These are phyloP conservation scores for Elmis aenea DNA, from an alignment of 2,888 invertebrate genomes.

Conservation along the genomic window DNA sequence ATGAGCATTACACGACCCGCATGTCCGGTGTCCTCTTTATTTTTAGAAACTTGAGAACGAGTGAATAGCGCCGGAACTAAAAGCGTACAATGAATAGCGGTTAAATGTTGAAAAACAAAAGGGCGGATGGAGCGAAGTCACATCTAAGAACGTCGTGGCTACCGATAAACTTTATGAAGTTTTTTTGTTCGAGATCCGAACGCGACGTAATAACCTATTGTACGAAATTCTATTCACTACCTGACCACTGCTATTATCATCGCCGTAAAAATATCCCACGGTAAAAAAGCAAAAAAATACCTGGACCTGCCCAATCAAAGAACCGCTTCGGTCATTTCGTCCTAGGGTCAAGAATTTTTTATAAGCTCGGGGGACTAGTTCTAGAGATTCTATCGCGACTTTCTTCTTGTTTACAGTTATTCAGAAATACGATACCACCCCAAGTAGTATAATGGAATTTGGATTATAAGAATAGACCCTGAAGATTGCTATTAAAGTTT, in stretches of 20 bases:
- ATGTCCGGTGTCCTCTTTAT: conserved; percentile 16
- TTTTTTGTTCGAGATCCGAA: conserved; percentile 11
- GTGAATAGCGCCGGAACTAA: conserved; percentile 19
- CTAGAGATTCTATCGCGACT: no score
- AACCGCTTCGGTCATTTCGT: conserved; percentile 23
- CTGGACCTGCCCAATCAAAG: conserved; percentile 27
- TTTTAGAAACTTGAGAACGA: conserved; percentile 17
- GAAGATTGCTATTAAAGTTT: conserved; percentile 27
- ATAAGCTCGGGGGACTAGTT: conserved; percentile 17
- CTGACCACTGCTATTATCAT: conserved; percentile 24
- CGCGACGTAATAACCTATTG: conserved; percentile 22
- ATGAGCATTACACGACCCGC: no score
- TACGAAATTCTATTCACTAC: conserved; percentile 15
- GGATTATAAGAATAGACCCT: conserved; percentile 25
- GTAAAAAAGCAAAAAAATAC: conserved; percentile 24
- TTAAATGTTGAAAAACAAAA: conserved; percentile 19
- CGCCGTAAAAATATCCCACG: conserved; percentile 26
- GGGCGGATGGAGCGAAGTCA: conserved; percentile 17
- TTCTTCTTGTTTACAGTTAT: conserved; percentile 32
- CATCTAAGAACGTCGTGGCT: conserved; percentile 18
- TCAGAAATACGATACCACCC: conserved; percentile 30
- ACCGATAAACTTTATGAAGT: conserved; percentile 8
- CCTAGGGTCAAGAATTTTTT: conserved; percentile 25
- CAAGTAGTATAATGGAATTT: conserved; percentile 21
- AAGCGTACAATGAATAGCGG: conserved; percentile 16